Evolutionary conservation across 2,888 invertebrate genomes (phyloP).

Genomic region (Sipunculus nudus): DNA sequence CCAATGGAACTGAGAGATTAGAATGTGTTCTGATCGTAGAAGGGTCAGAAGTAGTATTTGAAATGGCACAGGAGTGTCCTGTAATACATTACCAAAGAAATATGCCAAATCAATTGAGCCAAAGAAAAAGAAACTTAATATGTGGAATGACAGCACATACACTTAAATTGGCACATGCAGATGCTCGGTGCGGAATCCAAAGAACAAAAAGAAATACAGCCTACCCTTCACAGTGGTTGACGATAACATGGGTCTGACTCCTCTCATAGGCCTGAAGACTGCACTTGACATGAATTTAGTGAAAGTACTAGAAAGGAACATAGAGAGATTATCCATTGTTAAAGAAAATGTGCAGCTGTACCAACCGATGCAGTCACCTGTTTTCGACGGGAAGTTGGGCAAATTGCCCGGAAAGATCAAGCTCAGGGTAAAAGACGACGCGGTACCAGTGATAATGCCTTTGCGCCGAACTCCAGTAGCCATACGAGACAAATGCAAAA

Average conservation of each 20-base stretch:
- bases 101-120: constrained; percentile 1
- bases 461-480: constrained; percentile 7
- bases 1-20: too few relatives aligned
- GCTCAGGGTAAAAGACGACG: constrained; percentile 6
- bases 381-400: constrained; percentile 9
- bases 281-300: constrained; percentile 15
- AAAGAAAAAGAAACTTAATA: background rate
- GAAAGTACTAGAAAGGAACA: constrained; percentile 13
- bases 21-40: too few relatives aligned
- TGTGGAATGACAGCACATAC: constrained; percentile 7
- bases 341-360: too few relatives aligned
- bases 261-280: constrained; percentile 13
- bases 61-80: constrained; percentile 21
- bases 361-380: constrained; percentile 8
- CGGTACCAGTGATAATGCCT: constrained; percentile 18
- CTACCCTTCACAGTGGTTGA: constrained; percentile 18
- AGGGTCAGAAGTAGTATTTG: too few relatives aligned
- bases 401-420: background rate
- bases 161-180: constrained; percentile 2
- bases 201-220: constrained; percentile 14
- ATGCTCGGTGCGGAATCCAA: constrained; percentile 4
- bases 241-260: constrained; percentile 14
- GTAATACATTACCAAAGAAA: constrained; percentile 14
- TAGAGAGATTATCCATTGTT: constrained; percentile 5
- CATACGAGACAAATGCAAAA: constrained; percentile 13